Evolutionary conservation across 2,797 vertebrate species (phyloP).

Genomic region (Sebastes iracundus): DNA sequence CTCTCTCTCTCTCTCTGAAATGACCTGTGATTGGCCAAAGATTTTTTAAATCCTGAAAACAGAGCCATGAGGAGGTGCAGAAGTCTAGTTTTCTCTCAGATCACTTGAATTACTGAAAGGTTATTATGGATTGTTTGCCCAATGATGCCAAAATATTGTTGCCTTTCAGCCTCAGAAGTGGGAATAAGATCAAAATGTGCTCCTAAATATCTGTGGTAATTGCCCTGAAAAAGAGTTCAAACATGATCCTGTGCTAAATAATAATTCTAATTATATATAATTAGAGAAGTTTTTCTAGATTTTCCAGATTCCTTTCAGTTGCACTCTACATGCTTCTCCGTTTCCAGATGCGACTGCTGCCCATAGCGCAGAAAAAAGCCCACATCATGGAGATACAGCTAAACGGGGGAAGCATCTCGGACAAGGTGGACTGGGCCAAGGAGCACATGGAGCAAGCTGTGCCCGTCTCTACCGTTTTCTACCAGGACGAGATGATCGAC

Average conservation of each 20-base stretch:
- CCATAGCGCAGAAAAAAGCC: conserved; percentile 92
- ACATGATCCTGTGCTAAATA: neutral
- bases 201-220: neutral
- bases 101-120: too few species aligned
- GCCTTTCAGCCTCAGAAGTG: neutral
- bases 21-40: too few species aligned
- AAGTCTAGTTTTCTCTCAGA: too few species aligned
- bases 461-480: conserved; percentile 86
- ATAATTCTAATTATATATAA: neutral
- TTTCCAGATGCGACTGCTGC: conserved; percentile 89
- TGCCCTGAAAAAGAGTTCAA: neutral
- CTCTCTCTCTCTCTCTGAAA: too few species aligned
- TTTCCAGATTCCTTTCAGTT: neutral
- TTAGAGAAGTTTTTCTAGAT: neutral
- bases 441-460: conserved; percentile 92
- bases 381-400: conserved; percentile 96
- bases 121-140: too few species aligned
- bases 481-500: conserved; percentile 93
- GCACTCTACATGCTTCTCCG: neutral
- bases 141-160: too few species aligned
- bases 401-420: conserved; percentile 89
- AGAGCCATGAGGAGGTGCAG: too few species aligned
- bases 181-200: neutral
- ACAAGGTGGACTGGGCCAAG: conserved; percentile 94
- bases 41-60: too few species aligned